phyloP scores from a whole-genome alignment of 2,113 vertebrate species.

The Ptilonorhynchus violaceus region DNA sequence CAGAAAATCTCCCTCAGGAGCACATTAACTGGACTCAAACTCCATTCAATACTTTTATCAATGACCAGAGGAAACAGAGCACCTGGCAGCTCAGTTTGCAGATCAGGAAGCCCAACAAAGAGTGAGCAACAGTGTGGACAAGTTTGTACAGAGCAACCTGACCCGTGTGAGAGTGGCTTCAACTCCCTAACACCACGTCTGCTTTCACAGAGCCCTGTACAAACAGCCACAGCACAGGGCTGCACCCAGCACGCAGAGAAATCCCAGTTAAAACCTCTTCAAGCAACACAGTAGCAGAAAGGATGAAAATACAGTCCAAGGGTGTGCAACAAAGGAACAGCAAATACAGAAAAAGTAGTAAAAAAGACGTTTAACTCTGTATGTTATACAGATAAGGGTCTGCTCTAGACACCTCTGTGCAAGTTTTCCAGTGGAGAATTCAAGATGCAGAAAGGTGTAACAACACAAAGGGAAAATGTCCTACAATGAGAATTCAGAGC shows the following conservation, averaged over 20 bases:
- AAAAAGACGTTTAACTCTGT: neutral
- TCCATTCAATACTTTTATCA: neutral
- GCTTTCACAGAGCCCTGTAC: neutral
- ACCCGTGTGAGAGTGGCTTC: fast-evolving
- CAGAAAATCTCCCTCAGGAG: neutral
- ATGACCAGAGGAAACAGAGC: neutral
- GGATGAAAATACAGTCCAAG: neutral
- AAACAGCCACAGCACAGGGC: neutral
- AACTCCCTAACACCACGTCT: neutral
- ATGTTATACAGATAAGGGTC: neutral
- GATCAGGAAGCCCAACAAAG: neutral
- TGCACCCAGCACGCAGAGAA: neutral
- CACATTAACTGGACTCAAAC: neutral
- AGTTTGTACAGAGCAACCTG: neutral
- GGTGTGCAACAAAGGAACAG: neutral
- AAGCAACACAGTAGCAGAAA: fast-evolving
- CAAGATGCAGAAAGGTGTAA: neutral
- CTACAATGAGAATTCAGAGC: neutral
- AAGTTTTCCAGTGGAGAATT: neutral
- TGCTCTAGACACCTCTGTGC: neutral
- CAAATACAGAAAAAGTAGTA: neutral
- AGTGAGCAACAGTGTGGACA: fast-evolving
- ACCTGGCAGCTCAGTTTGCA: neutral
- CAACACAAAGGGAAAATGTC: neutral
- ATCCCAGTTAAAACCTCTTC: neutral